Evolutionary conservation across 1,140 invertebrate genomes (phyloP).

Genomic region (Drosophila pruinosa): DNA sequence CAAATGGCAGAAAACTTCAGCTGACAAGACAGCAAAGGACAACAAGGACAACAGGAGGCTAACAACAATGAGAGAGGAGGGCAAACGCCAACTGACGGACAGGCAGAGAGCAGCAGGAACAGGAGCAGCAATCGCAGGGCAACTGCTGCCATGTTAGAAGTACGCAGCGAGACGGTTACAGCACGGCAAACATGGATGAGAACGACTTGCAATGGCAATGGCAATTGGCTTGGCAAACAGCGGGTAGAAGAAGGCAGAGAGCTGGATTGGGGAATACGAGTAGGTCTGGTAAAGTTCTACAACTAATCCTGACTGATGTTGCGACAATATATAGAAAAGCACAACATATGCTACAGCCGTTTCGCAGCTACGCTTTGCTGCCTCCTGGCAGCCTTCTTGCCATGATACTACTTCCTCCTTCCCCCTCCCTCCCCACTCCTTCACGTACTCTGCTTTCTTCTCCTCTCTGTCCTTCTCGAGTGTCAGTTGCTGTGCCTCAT

Average conservation of each 20-base stretch:
- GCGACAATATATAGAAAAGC: slow-evolving; percentile 77
- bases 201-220: slow-evolving; percentile 28
- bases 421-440: no score
- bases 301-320: slow-evolving; percentile 80
- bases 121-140: slow-evolving; percentile 27
- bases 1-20: slow-evolving; percentile 54
- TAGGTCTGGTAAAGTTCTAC: slow-evolving; percentile 70
- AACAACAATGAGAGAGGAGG: slow-evolving; percentile 32
- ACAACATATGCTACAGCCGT: slow-evolving; percentile 71
- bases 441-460: no score
- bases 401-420: neutral
- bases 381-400: slow-evolving; percentile 16
- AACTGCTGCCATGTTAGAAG: slow-evolving; percentile 67
- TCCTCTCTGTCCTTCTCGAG: neutral
- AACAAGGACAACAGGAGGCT: slow-evolving; percentile 65
- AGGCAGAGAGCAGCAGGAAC: neutral
- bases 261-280: slow-evolving; percentile 1
- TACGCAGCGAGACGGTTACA: slow-evolving; percentile 76
- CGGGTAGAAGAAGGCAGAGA: neutral
- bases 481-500: neutral
- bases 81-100: neutral
- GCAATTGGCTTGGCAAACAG: neutral
- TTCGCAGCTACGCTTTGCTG: slow-evolving; percentile 74
- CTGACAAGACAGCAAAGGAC: slow-evolving; percentile 77
- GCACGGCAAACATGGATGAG: slow-evolving; percentile 74